A percentile compares a stretch with the other conserved stretches of the same genome.
Evolutionary conservation across 2,888 invertebrate genomes (phyloP).

Genomic region (Hypolimnas misippus): DNA sequence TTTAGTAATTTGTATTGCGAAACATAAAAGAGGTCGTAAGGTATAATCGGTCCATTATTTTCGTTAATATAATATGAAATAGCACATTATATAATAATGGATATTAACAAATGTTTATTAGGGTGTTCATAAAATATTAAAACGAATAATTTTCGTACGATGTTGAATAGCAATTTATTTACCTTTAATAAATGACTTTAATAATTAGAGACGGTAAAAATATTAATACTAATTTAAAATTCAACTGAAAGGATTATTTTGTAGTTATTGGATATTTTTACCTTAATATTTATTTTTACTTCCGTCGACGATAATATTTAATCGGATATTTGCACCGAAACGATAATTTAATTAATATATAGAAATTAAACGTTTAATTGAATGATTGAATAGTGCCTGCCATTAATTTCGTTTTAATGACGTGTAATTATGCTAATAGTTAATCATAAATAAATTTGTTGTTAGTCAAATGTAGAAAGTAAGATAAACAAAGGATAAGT

Average conservation of each 20-base stretch:
- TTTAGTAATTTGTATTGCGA: background rate
- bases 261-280: no score
- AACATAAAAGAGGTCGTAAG: background rate
- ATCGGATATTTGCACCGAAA: no score
- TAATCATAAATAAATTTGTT: no score
- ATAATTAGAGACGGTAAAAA: background rate
- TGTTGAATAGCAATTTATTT: background rate
- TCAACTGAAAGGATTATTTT: background rate
- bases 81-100: background rate
- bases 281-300: no score
- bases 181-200: background rate
- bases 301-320: no score
- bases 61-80: background rate
- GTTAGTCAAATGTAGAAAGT: no score
- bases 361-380: no score
- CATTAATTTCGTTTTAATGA: no score
- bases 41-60: background rate
- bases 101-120: constrained; percentile 2
- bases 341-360: no score
- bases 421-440: no score
- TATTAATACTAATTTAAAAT: background rate
- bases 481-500: no score
- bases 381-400: no score
- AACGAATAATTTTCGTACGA: background rate
- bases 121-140: background rate